Conservation (phyloP, 2,113 vertebrate species). For the Chaetodon auriga region DNA sequence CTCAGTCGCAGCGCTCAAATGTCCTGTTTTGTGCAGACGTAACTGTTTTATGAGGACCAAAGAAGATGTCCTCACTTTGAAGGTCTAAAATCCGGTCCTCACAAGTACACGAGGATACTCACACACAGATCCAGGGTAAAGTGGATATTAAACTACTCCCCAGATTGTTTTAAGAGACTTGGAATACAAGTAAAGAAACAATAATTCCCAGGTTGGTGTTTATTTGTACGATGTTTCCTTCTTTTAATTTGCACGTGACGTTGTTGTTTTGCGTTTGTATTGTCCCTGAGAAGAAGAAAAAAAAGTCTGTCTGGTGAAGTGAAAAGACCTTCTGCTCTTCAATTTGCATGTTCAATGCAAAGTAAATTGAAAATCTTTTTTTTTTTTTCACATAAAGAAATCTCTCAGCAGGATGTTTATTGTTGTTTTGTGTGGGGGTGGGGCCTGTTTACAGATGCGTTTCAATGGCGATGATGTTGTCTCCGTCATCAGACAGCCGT, state of each 20-base stretch:
- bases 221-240: background rate
- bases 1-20: no score
- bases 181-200: background rate
- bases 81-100: background rate
- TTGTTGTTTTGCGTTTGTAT: slow-evolving; percentile 7
- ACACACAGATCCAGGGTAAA: background rate
- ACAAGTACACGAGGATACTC: background rate
- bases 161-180: background rate
- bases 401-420: background rate
- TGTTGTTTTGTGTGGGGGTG: background rate
- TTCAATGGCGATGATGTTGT: background rate
- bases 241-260: slow-evolving; percentile 18
- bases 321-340: slow-evolving; percentile 29
- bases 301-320: background rate
- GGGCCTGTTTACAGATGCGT: background rate
- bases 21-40: no score
- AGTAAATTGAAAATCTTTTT: slow-evolving; percentile 14
- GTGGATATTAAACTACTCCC: background rate
- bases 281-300: slow-evolving; percentile 11
- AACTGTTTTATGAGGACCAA: no score
- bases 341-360: slow-evolving; percentile 49
- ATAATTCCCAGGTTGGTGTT: background rate
- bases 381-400: background rate
- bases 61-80: no score
- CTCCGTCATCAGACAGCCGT: background rate